phyloP scores from a whole-genome alignment of 2,797 vertebrate species.

The Ciconia nigra region DNA sequence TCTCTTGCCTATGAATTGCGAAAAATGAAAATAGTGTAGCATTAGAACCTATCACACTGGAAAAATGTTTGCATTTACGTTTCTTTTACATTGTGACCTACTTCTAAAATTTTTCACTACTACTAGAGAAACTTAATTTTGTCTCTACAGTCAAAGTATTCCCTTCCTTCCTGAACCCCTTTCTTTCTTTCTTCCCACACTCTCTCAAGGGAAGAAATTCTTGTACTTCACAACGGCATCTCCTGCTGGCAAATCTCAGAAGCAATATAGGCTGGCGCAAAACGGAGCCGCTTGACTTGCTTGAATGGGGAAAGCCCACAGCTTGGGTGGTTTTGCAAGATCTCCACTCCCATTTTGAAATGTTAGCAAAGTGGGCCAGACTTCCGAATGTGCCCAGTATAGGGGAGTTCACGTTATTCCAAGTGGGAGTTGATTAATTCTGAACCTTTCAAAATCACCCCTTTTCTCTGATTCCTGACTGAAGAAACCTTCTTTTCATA shows the following conservation, averaged over 20 bases:
- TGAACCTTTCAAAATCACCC: not conserved
- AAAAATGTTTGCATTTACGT: not conserved
- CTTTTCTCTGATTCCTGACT: not conserved
- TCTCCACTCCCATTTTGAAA: not conserved
- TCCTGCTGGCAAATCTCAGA: not conserved
- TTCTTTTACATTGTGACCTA: not conserved
- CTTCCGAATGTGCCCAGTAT: not conserved
- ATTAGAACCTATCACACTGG: not conserved
- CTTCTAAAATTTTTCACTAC: not conserved
- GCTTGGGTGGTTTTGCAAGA: not conserved
- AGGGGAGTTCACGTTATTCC: not conserved
- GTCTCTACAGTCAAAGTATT: not conserved
- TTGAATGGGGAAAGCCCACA: not conserved
- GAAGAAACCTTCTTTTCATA: not conserved
- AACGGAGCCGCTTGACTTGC: not conserved
- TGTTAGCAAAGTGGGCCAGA: not conserved
- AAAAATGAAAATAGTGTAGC: not conserved
- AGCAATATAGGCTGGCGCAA: not conserved
- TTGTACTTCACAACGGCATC: not conserved
- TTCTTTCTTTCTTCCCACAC: not conserved
- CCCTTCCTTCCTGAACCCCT: not conserved
- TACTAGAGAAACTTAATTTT: not conserved
- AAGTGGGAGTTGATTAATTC: not conserved
- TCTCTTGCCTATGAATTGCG: not conserved
- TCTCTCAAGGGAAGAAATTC: not conserved